Base-by-base conservation (phyloP, 2,888 invertebrate species). In the Eupsilia transversa region DNA sequence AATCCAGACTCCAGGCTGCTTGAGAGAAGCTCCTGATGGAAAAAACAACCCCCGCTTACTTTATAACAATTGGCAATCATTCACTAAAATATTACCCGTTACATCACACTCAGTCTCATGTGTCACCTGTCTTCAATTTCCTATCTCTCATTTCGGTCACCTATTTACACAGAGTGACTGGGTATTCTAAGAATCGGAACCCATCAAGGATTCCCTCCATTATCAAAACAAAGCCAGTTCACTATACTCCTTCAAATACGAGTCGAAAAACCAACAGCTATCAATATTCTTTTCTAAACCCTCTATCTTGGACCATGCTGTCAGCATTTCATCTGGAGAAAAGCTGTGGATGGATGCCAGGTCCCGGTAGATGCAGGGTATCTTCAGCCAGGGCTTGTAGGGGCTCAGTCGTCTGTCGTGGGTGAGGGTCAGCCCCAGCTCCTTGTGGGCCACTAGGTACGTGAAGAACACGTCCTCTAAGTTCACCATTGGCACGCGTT, bases 401-500 rank as follows among this genome's bases (percentile, higher is more conserved):
- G 94, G 94, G 41, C 92, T 93, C 79, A 98, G 96, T 82, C 97
- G 96, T 7, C 93, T 93, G 33, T 97, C 97, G 85, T 97, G 97
- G 5, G 95, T 94, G 60, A 97, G 90, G 9, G 92, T 94, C 17
- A 97, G 93, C 0, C 96, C 94, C 3, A 97, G 89, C 2, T 80
- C 78, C 65, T 95, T 94, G 79, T 97, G 96, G 0, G 97, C 97
- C 2, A 98, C 97, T 12, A 98, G 93, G 27, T 98, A 97, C 0
- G 98, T 98, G n/a, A 97, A 95, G 89, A 97, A 98, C 0, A 98
- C 97, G 88, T 98, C 98, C 92, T 98, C 98, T 69, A 98, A 92
- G 78, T 97, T 97, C 7, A 98, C 94, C 77, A 97, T 95, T 0
- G 97, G 97, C 43, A 97, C 96, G 46, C 94, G 91, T 71, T 97